Conservation (phyloP, 1,140 invertebrate genomes). For the Chironomus tepperi region DNA sequence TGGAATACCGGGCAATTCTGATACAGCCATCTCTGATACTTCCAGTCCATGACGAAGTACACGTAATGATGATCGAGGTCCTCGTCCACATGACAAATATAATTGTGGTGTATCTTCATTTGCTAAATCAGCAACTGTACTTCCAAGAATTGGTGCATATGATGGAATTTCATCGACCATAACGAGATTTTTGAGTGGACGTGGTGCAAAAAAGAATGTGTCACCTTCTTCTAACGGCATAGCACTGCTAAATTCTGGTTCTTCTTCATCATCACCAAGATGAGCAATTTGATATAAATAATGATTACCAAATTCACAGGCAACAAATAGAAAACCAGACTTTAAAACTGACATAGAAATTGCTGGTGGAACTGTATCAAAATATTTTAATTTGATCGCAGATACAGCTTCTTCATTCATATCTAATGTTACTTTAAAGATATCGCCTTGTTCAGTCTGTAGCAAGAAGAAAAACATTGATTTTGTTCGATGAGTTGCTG, state of each 20-base stretch:
- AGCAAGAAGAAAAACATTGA: constrained; percentile 97
- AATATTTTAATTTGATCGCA: constrained; percentile 98
- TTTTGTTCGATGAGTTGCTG: constrained; percentile 98
- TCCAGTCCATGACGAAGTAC: constrained; percentile 95
- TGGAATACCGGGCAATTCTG: constrained; percentile 96
- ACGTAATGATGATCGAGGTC: constrained; percentile 83
- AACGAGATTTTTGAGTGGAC: constrained; percentile 90
- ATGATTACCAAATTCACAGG: constrained; percentile 99
- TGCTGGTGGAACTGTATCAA: constrained; percentile 97
- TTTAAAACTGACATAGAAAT: constrained; percentile 95
- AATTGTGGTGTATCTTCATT: constrained; percentile 99
- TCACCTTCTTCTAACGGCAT: constrained; percentile 98
- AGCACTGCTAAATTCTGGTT: constrained; percentile 96
- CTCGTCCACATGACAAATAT: constrained; percentile 91
- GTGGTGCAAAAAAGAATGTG: constrained; percentile 97
- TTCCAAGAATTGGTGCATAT: constrained; percentile 82
- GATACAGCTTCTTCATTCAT: constrained; percentile 97
- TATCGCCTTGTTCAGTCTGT: constrained; percentile 89
- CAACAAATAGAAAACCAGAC: constrained; percentile 97
- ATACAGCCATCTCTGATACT: constrained; percentile 99
- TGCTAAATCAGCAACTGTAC: constrained; percentile 68
- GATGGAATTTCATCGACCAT: constrained; percentile 98
- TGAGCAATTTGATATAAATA: constrained; percentile 98
- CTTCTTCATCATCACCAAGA: constrained; percentile 98
- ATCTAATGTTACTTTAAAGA: constrained; percentile 98